These are phyloP conservation scores for Acholoe squamosa DNA, from an alignment of 2,888 invertebrate genomes.

Conservation along the genomic window DNA sequence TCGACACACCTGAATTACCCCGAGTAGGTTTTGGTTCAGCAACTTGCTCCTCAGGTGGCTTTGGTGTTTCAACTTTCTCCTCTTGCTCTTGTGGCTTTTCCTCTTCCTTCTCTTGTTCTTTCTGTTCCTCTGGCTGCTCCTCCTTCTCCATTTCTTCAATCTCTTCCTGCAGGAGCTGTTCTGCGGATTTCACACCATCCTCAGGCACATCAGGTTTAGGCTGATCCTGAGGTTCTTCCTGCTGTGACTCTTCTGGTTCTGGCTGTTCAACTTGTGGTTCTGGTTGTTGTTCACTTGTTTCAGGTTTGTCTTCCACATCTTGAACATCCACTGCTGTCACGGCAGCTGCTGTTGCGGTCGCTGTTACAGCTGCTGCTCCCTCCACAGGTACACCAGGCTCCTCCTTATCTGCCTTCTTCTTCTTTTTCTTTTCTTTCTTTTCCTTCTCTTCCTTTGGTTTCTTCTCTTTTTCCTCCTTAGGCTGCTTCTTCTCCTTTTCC, in stretches of 20 bases:
- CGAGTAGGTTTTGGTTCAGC: no score
- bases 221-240: background rate
- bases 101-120: background rate
- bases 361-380: background rate
- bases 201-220: background rate
- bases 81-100: background rate
- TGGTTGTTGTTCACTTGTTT: background rate
- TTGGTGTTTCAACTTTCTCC: background rate
- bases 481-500: background rate
- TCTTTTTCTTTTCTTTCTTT: background rate
- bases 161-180: background rate
- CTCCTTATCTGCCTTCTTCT: background rate
- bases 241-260: background rate
- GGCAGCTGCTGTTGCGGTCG: background rate
- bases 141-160: background rate
- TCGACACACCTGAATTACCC: no score
- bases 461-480: background rate
- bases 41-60: no score
- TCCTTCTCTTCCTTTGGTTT: background rate
- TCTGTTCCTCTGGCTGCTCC: background rate
- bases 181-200: background rate
- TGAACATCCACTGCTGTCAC: background rate
- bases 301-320: background rate
- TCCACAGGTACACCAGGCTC: background rate
- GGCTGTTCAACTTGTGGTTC: background rate